Conservation (phyloP, 2,888 invertebrate species). For the Tetrapedia diversipes region DNA sequence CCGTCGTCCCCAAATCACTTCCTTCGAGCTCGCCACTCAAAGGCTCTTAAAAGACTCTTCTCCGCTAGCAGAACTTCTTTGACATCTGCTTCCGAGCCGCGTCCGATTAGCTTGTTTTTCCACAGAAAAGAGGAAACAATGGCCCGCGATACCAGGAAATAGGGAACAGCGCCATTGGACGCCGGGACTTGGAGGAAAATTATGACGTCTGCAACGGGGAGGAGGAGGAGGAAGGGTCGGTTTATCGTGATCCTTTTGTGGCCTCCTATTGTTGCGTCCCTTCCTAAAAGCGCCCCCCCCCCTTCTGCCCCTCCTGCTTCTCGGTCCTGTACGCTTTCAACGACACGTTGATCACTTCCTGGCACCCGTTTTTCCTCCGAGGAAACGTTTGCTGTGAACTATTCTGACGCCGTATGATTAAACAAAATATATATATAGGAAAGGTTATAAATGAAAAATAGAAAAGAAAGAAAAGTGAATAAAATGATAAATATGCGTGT, state of each 20-base stretch:
- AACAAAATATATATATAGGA: no score
- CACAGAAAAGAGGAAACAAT: constrained; percentile 8
- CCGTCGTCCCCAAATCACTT: neutral
- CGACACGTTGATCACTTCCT: constrained; percentile 68
- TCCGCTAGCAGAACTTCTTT: constrained; percentile 18
- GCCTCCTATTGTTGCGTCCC: constrained; percentile 69
- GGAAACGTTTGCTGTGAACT: no score
- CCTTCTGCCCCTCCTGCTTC: constrained; percentile 24
- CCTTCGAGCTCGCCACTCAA: neutral
- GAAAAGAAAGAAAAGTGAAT: no score
- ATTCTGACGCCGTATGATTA: no score
- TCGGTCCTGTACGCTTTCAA: constrained; percentile 12
- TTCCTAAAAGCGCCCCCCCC: constrained; percentile 53
- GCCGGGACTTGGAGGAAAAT: constrained; percentile 59
- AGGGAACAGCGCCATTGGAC: constrained; percentile 49
- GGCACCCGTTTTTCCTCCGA: neutral
- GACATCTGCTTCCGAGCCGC: neutral
- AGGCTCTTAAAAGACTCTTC: neutral
- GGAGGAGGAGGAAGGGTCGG: constrained; percentile 39
- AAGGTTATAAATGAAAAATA: no score
- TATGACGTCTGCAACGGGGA: constrained; percentile 60
- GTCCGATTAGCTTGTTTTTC: constrained; percentile 46
- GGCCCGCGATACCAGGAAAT: constrained; percentile 32
- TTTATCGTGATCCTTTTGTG: constrained; percentile 65
- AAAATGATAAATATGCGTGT: no score